Percentiles rank a stretch among this genome's conserved stretches.
Evolutionary conservation across 2,888 invertebrate species (phyloP).

Genomic region (Parnassius orleans): DNA sequence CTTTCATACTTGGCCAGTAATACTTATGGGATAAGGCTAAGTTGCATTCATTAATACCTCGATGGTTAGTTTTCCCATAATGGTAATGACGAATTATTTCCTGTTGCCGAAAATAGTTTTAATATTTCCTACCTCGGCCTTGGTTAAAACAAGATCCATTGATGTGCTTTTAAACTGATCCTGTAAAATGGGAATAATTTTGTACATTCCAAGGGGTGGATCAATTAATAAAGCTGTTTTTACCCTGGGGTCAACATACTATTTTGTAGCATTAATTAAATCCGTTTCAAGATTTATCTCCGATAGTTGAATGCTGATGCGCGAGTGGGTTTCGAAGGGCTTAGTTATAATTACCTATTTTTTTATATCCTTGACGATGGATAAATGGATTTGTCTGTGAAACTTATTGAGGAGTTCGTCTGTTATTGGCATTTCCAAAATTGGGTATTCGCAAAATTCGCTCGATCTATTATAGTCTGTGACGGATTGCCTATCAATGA

Average conservation of each 20-base stretch:
- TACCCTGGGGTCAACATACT: constrained; percentile 21
- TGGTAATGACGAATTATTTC: constrained; percentile 23
- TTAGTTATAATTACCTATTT: constrained; percentile 15
- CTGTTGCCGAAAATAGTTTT: constrained; percentile 34
- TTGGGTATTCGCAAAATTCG: no score
- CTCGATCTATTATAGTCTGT: no score
- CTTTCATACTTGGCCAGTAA: background rate
- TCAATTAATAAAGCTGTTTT: constrained; percentile 31
- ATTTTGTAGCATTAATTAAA: constrained; percentile 32
- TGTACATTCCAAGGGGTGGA: no score
- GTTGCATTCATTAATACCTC: background rate
- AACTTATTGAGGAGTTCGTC: no score
- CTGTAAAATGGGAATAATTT: constrained; percentile 26
- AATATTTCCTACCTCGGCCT: constrained; percentile 15
- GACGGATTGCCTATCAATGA: no score
- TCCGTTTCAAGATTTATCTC: constrained; percentile 32
- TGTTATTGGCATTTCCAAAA: no score
- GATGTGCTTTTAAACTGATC: constrained; percentile 32
- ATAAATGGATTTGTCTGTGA: no score
- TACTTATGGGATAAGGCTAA: constrained; percentile 27
- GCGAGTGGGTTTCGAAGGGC: constrained; percentile 34
- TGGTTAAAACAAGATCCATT: constrained; percentile 32
- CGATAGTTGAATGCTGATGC: constrained; percentile 30
- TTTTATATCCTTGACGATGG: background rate
- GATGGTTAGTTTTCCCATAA: constrained; percentile 36